Percentiles rank a stretch among this genome's conserved stretches.
Conservation (phyloP, 2,113 vertebrate genomes). For the Suncus etruscus region DNA sequence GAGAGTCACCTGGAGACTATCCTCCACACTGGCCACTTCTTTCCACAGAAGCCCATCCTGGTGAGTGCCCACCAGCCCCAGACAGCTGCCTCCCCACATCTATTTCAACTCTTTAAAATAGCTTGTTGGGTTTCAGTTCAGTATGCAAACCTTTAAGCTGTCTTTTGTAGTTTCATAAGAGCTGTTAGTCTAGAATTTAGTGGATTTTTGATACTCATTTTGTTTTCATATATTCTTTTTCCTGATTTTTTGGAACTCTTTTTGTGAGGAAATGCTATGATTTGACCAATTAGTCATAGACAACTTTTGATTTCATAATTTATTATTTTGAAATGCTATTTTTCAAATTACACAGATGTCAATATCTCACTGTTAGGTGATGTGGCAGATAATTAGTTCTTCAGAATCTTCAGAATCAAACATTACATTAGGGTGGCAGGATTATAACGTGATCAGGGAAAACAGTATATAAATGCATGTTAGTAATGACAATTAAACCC, state of each 20-base stretch:
- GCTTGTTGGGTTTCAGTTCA: conserved; percentile 20
- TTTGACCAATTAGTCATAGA: conserved; percentile 71
- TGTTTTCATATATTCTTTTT: conserved; percentile 64
- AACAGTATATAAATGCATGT: conserved; percentile 17
- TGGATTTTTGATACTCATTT: conserved; percentile 50
- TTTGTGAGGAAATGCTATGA: conserved; percentile 48
- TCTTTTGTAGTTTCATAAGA: conserved; percentile 62
- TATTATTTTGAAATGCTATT: conserved; percentile 31
- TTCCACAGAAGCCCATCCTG: too few species aligned
- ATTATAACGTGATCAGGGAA: conserved; percentile 49
- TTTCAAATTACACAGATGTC: conserved; percentile 55
- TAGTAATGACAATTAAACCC: conserved; percentile 34
- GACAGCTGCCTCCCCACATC: neutral
- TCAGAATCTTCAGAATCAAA: conserved; percentile 60
- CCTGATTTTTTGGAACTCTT: conserved; percentile 66
- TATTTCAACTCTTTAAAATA: conserved; percentile 36
- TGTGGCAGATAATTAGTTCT: conserved; percentile 46
- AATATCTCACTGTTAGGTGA: neutral
- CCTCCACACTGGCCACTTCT: too few species aligned
- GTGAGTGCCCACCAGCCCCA: too few species aligned
- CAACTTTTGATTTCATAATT: conserved; percentile 61
- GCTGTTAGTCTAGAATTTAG: conserved; percentile 70
- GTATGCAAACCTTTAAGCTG: conserved; percentile 18
- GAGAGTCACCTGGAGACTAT: too few species aligned
- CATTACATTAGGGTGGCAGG: conserved; percentile 28